Conservation (phyloP, 2,888 invertebrate genomes). For the Ecdyonurus torrentis region DNA sequence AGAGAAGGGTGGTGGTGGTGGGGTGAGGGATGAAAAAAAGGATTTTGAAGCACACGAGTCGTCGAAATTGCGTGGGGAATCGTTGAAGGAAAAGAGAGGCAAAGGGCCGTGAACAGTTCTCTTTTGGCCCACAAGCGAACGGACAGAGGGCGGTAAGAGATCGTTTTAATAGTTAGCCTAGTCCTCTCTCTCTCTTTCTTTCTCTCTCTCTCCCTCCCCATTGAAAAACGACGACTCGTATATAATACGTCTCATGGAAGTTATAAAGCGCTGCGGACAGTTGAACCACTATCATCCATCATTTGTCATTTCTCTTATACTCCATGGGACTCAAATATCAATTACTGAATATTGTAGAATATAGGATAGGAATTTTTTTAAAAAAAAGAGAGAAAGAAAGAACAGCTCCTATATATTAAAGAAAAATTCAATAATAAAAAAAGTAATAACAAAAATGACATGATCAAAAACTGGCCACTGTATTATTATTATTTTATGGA, state of each 20-base stretch:
- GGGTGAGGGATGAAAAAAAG: neutral
- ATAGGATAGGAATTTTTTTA: neutral
- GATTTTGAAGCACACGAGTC: conserved; percentile 2
- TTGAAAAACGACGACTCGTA: neutral
- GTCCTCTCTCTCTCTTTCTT: neutral
- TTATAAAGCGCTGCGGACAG: neutral
- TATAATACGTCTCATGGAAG: neutral
- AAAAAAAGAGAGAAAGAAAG: neutral
- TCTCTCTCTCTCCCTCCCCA: neutral
- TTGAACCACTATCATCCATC: neutral
- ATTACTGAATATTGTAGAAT: neutral
- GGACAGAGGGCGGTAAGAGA: neutral
- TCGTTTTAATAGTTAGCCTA: conserved; percentile 1
- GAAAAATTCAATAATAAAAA: too few species aligned
- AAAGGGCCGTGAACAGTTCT: neutral
- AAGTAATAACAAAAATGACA: too few species aligned
- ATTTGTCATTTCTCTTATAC: neutral
- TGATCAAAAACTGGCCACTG: too few species aligned
- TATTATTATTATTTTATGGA: too few species aligned
- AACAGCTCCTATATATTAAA: too few species aligned
- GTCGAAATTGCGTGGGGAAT: neutral
- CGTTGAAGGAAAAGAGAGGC: neutral
- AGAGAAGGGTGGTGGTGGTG: neutral
- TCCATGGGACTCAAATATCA: neutral
- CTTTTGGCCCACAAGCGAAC: neutral